These are phyloP conservation scores for Entomobrya multifasciata DNA, from an alignment of 2,888 invertebrate genomes.

Conservation along the genomic window DNA sequence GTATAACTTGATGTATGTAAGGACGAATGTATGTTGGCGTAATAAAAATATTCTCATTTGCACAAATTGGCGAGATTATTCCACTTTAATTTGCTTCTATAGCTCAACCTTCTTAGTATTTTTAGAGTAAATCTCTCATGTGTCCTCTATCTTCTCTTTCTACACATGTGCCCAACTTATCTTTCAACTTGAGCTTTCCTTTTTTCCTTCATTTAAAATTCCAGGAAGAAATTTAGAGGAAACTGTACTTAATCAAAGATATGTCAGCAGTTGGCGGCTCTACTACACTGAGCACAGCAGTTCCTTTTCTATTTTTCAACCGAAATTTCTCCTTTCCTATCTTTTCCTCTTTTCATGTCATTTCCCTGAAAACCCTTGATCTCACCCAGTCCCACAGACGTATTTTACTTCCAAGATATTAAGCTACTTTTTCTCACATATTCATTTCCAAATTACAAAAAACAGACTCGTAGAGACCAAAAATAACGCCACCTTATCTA, in stretches of 20 bases:
- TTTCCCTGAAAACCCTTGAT: conserved; percentile 23
- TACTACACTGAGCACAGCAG: no score
- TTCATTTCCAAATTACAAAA: not conserved
- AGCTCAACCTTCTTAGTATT: no score
- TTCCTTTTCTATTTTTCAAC: conserved; percentile 17
- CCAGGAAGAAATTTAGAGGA: conserved; percentile 19
- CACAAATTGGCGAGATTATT: conserved; percentile 56
- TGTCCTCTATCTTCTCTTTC: no score
- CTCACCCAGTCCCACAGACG: not conserved
- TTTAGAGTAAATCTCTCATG: no score
- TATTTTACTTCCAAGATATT: no score
- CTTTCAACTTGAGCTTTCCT: not conserved
- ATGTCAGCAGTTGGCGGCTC: conserved; percentile 38
- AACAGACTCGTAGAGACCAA: not conserved
- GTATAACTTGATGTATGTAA: no score
- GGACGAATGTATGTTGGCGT: no score
- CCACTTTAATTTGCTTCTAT: conserved; percentile 46
- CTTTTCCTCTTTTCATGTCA: conserved; percentile 15
- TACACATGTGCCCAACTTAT: no score
- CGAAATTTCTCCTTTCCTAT: not conserved
- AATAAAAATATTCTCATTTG: conserved; percentile 48
- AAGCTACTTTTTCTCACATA: not conserved
- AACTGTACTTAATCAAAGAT: conserved; percentile 46
- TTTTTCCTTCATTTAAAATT: conserved; percentile 22
- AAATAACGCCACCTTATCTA: not conserved